Evolutionary conservation across 1,140 invertebrate species (phyloP).

Genomic region (Ceratosolen solmsi): DNA sequence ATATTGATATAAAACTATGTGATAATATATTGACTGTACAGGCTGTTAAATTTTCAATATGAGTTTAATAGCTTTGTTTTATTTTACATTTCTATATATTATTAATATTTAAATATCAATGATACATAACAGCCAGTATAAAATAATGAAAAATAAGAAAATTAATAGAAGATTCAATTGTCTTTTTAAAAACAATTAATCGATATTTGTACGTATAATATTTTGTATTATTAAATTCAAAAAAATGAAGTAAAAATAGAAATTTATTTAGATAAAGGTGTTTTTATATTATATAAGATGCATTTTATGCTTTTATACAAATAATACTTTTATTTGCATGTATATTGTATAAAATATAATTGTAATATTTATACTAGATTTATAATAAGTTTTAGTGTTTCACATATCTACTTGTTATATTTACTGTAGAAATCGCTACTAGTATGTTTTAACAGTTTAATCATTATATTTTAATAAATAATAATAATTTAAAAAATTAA

Average conservation of each 20-base stretch:
- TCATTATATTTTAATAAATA: constrained; percentile 10
- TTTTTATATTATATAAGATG: constrained; percentile 30
- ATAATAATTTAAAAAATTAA: not conserved
- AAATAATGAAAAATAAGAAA: constrained; percentile 26
- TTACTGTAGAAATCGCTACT: constrained; percentile 8
- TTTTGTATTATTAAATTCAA: constrained; percentile 39
- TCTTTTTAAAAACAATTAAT: constrained; percentile 11
- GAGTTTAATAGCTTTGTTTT: constrained; percentile 52
- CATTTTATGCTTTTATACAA: constrained; percentile 45
- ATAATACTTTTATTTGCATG: constrained; percentile 35
- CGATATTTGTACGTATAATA: constrained; percentile 18
- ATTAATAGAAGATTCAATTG: not conserved
- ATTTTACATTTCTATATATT: constrained; percentile 56
- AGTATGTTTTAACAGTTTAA: not conserved
- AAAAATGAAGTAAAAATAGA: not conserved
- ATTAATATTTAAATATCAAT: constrained; percentile 53
- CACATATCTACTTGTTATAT: constrained; percentile 6
- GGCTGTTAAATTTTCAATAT: constrained; percentile 51
- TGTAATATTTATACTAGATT: constrained; percentile 29
- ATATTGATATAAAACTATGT: constrained; percentile 53
- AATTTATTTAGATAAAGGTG: not conserved
- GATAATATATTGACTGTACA: constrained; percentile 55
- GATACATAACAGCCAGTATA: constrained; percentile 41
- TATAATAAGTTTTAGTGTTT: constrained; percentile 23
- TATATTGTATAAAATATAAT: constrained; percentile 6